Conservation (phyloP, 2,888 invertebrate species). For the Amblyjoppa proteus region DNA sequence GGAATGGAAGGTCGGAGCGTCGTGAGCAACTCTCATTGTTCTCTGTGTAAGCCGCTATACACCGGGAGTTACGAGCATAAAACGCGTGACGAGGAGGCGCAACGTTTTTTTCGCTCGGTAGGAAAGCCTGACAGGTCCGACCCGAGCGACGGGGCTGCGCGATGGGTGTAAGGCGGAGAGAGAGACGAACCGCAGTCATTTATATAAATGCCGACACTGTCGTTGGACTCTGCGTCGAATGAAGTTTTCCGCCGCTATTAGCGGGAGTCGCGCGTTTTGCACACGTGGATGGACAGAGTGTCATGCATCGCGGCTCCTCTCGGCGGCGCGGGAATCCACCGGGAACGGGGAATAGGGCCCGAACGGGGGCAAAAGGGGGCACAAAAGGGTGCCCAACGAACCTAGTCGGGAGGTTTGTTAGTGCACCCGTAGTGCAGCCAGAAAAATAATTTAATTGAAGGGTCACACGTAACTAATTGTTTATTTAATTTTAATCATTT, state of each 20-base stretch:
- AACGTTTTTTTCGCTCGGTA: slow-evolving; percentile 10
- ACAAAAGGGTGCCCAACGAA: slow-evolving; percentile 26
- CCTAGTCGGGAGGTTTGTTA: slow-evolving; percentile 12
- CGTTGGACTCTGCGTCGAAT: neutral
- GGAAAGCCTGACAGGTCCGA: neutral
- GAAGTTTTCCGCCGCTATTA: slow-evolving; percentile 21
- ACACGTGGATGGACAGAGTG: neutral
- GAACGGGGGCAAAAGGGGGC: neutral
- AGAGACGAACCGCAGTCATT: neutral
- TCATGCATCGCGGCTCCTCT: slow-evolving; percentile 20
- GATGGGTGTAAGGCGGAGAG: neutral
- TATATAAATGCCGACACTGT: slow-evolving; percentile 21
- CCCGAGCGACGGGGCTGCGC: neutral
- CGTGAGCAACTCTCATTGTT: slow-evolving; percentile 33
- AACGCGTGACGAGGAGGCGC: slow-evolving; percentile 26
- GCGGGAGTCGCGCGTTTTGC: neutral
- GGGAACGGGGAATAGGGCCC: slow-evolving; percentile 15
- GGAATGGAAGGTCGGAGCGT: slow-evolving; percentile 5
- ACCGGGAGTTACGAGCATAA: neutral
- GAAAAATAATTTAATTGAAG: no score
- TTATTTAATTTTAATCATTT: no score
- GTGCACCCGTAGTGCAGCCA: no score
- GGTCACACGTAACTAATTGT: no score
- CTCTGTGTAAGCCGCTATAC: neutral
- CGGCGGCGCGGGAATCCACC: neutral